Evolutionary conservation across 2,113 vertebrate genomes (phyloP), one percentile per base, ranked within the genome.

Genomic region (Microcebus griseorufus): DNA sequence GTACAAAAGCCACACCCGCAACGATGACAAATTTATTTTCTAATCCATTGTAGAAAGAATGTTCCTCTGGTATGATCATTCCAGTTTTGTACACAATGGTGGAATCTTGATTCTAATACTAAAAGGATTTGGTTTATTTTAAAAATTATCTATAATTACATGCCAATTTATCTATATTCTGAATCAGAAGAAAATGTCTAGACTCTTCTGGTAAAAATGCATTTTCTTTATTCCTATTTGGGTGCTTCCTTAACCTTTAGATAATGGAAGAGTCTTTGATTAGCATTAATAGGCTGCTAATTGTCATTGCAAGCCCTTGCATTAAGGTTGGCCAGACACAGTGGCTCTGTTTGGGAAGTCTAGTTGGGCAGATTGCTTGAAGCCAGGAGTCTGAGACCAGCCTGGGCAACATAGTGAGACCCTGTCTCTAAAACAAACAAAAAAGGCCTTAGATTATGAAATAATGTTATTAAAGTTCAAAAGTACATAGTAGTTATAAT

Each of bases 11-110:
- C 0, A 90, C 18, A 1, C 4, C 17, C 32, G 42, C 25, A 48
- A 75, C 87, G 86, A 93, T 93, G 96, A 96, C 79, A 88, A 42
- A 62, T 90, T 90, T 96, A 67, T 87, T 96, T 73, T 92, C 72
- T 93, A 89, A 78, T 62, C 20, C 18, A 5, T 84, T 18, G 86
- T 80, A 92, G 62, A 92, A 70, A 89, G 90, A 92, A 86, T 58
- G 85, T 84, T 78, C 42, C 5, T 86, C 13, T 82, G 48, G 4
- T 93, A 84, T 14, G 23, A 48, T 25, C 0, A 96, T 62, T 83
- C 12, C 22, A 37, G 9, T 39, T 94, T 58, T 76, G 37, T 65
- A 79, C 45, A 32, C 1, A 48, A 12, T 42, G 9, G 22, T 8
- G 17, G 88, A 48, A 39, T 48, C 29, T 16, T 39, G 76, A 48